Evolutionary conservation across 1,140 invertebrate species (phyloP), one percentile per base, ranked within the genome.

Genomic region (Melanaphis sacchari): DNA sequence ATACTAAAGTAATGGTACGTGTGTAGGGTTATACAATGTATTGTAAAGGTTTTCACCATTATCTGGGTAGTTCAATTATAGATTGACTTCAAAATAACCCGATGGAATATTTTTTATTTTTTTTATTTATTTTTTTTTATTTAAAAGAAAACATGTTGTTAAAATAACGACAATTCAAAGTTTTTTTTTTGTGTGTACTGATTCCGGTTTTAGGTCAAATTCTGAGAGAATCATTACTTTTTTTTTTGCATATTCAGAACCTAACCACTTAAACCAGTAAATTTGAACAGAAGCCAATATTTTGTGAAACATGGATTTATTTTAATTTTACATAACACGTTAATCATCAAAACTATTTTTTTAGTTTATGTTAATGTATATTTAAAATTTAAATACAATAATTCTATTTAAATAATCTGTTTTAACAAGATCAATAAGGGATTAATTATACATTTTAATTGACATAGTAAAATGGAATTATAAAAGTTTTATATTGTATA

Each of bases 281-380:
- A 54, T 52, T 54, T 89, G 88, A 89, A 89, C 40, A 89, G 46
- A 38, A 36, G 88, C 88, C 88, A 89, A 87, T 46, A n/a, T 49
- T 36, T 46, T 31, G 21, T n/a, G 43, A 49, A 43, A 87, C 31
- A 87, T 87, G 26, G 5, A 36, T 84, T 41, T 41, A 18, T 81
- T 81, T 38, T 41, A 26, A 84, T 40, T 41, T 31, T 40, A 41
- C 24, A 41, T 26, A 84, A 1, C 41, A 84, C 9, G 38, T 84
- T 41, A 26, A 40, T 26, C 24, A 38, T 40, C 31, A 84, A 84
- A 82, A 21, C 7, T 22, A 41, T 26, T 84, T 26, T 41, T 84
- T 11, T 22, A 49, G 38, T 40, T 41, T 11, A 26, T 84, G 38
- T 40, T 84, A n/a, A 52, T 76, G 6, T 18, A 76, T 6, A 76